A percentile compares a stretch with the other conserved stretches of the same genome.
Evolutionary conservation across 2,888 invertebrate species (phyloP).

Genomic region (Spatulosminthurus flaviceps): DNA sequence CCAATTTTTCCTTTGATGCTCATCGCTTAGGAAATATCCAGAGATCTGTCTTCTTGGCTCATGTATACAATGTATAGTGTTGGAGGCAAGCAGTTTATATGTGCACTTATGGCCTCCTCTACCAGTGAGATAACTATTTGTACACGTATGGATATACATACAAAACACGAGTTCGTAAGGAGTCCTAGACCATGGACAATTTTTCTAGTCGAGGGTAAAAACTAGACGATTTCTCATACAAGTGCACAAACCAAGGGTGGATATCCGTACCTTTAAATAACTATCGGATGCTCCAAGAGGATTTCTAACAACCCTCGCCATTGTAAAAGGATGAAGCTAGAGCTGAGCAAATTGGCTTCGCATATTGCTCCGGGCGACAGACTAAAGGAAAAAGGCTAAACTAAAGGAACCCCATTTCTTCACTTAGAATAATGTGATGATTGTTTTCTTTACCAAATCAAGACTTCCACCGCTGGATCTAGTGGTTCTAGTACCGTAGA

Average conservation of each 20-base stretch:
- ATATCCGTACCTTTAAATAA: not conserved
- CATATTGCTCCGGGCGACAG: not conserved
- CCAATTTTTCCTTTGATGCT: slow-evolving; percentile 23
- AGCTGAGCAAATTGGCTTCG: slow-evolving; percentile 4
- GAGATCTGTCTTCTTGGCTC: not conserved
- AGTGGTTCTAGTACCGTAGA: not conserved
- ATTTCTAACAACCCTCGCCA: slow-evolving; percentile 1
- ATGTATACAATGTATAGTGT: no score
- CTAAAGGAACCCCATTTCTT: not conserved
- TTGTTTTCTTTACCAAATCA: slow-evolving; percentile 36
- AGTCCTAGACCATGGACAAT: no score
- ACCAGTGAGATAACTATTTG: no score
- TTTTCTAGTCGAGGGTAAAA: no score
- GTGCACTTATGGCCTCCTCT: no score
- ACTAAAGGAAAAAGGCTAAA: slow-evolving; percentile 12
- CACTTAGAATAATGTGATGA: slow-evolving; percentile 31
- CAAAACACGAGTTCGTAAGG: no score
- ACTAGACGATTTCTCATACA: no score
- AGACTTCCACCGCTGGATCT: not conserved
- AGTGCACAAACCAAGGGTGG: no score
- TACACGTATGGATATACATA: no score
- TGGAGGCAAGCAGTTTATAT: no score
- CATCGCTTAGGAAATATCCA: slow-evolving; percentile 9
- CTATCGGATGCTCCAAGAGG: not conserved
- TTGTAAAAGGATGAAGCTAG: not conserved